A percentile compares a stretch with the other conserved stretches of the same genome.
Evolutionary conservation across 1,140 invertebrate genomes (phyloP).

Genomic region (Drosophila pseudoananassae): DNA sequence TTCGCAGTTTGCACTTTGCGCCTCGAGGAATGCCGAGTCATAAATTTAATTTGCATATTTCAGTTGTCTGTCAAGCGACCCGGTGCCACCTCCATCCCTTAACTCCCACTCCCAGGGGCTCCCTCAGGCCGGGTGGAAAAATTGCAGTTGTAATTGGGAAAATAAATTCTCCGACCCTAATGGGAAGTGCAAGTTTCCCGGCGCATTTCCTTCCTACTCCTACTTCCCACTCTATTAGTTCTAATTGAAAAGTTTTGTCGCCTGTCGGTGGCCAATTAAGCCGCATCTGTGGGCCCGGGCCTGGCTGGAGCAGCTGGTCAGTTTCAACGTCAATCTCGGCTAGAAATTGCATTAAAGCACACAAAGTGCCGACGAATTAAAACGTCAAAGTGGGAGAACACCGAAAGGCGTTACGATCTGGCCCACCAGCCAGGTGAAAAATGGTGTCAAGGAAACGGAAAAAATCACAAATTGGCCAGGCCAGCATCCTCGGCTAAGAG

Average conservation of each 20-base stretch:
- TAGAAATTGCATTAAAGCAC: slow-evolving; percentile 59
- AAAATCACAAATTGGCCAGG: slow-evolving; percentile 38
- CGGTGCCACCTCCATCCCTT: neutral
- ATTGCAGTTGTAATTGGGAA: slow-evolving; percentile 70
- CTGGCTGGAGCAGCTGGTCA: neutral
- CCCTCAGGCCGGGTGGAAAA: slow-evolving; percentile 29
- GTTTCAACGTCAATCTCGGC: slow-evolving; percentile 18
- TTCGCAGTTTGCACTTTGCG: slow-evolving; percentile 37
- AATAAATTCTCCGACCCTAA: slow-evolving; percentile 55
- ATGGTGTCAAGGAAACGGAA: slow-evolving; percentile 47
- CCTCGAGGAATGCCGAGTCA: slow-evolving; percentile 45
- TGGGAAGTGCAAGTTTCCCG: slow-evolving; percentile 31
- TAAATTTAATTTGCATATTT: slow-evolving; percentile 60
- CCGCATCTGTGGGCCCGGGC: slow-evolving; percentile 37
- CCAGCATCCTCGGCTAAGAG: slow-evolving; percentile 23
- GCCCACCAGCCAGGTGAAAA: slow-evolving; percentile 13
- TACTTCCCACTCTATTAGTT: slow-evolving; percentile 58
- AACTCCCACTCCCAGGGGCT: neutral
- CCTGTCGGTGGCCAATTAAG: slow-evolving; percentile 58
- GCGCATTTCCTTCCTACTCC: slow-evolving; percentile 6
- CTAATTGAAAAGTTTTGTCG: slow-evolving; percentile 72
- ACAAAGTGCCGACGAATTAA: slow-evolving; percentile 42
- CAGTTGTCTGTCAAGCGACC: slow-evolving; percentile 38
- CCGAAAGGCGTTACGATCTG: slow-evolving; percentile 22
- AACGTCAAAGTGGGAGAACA: slow-evolving; percentile 30